These are phyloP conservation scores for Listronotus bonariensis DNA, from an alignment of 1,140 invertebrate genomes.

Conservation along the genomic window DNA sequence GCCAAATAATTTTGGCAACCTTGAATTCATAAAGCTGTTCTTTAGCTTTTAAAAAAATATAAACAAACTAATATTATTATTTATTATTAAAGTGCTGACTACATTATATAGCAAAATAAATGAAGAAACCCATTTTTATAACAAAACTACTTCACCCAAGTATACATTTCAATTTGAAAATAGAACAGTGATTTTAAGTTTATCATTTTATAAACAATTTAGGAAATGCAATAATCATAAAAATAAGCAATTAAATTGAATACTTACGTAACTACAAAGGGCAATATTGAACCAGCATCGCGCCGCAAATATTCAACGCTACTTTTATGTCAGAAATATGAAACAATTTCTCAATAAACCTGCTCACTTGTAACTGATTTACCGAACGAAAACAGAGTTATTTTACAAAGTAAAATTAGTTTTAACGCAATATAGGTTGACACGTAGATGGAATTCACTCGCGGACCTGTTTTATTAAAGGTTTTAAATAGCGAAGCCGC, in stretches of 20 bases:
- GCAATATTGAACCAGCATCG: neutral
- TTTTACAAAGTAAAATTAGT: neutral
- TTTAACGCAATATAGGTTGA: slow-evolving; percentile 15
- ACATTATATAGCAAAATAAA: neutral
- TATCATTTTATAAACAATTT: no score
- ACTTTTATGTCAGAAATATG: slow-evolving; percentile 26
- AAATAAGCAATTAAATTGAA: slow-evolving; percentile 1
- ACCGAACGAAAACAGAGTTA: neutral
- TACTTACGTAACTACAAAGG: slow-evolving; percentile 25
- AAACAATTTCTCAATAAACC: slow-evolving; percentile 15
- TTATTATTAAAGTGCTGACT: slow-evolving; percentile 2
- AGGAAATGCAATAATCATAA: neutral
- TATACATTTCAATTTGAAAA: no score
- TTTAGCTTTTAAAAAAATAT: slow-evolving; percentile 4
- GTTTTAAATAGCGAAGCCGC: slow-evolving; percentile 18
- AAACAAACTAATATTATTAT: neutral
- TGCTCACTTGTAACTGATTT: slow-evolving; percentile 4
- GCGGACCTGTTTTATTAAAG: slow-evolving; percentile 8
- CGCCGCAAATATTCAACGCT: neutral
- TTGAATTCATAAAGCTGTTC: neutral
- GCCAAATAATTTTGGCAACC: slow-evolving; percentile 15
- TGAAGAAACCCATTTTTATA: no score
- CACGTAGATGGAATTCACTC: slow-evolving; percentile 16
- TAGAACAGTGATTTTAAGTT: no score
- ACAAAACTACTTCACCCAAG: no score